phyloP scores from a whole-genome alignment of 2,888 invertebrate species.

The Calameuta filiformis region DNA sequence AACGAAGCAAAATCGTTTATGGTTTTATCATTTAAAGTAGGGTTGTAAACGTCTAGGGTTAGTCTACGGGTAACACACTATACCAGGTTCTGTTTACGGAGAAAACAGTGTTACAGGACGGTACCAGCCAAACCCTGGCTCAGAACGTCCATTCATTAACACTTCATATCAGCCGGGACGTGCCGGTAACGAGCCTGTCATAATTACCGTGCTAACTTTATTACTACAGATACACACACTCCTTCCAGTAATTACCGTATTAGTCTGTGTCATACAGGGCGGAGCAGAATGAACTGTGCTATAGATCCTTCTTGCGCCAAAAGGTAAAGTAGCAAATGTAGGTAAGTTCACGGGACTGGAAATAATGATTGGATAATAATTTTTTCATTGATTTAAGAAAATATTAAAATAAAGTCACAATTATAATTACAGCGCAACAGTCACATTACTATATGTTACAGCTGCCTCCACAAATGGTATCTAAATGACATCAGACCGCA shows the following conservation, averaged over 20 bases:
- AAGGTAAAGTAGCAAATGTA: neutral
- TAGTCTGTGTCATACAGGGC: slow-evolving; percentile 13
- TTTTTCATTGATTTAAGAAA: neutral
- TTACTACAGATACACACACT: slow-evolving; percentile 53
- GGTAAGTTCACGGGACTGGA: neutral
- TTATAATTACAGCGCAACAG: neutral
- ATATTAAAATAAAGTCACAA: neutral
- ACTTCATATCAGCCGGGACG: slow-evolving; percentile 64
- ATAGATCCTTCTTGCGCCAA: neutral
- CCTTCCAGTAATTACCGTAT: slow-evolving; percentile 6
- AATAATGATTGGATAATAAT: neutral
- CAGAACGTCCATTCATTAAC: slow-evolving; percentile 64
- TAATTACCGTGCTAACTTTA: slow-evolving; percentile 65
- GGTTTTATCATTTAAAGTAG: neutral
- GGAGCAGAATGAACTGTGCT: neutral
- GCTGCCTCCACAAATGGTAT: slow-evolving; percentile 12
- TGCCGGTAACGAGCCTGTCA: slow-evolving; percentile 65
- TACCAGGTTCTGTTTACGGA: slow-evolving; percentile 37
- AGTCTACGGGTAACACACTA: neutral
- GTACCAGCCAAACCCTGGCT: slow-evolving; percentile 62
- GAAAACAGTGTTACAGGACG: slow-evolving; percentile 52
- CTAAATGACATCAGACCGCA: neutral
- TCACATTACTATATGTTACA: neutral
- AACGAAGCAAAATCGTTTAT: neutral
- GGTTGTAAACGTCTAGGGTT: neutral